Base-by-base conservation (phyloP, 2,797 vertebrate species). In the Tangara arthus region DNA sequence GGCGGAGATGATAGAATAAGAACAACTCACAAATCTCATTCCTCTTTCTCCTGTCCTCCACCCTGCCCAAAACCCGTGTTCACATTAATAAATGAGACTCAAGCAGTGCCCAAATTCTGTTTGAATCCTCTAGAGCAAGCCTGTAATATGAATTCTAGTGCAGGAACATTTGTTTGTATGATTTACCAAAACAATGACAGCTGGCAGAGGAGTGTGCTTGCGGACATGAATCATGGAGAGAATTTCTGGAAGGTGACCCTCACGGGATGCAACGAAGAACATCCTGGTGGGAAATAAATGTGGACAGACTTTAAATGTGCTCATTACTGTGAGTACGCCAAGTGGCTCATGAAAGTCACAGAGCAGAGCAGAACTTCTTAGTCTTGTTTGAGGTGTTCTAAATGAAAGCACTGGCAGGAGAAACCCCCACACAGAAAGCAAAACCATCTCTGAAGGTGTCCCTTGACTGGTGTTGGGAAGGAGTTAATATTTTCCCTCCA, bases 191-290 rank as follows among this genome's bases (percentile, higher is more conserved):
- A 99, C 97, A 95, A 99, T 97, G 95, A 99, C 99, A 96, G 99
- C 99, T 96, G 99, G 98, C 95, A 99, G 96, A 79, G 99, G 99
- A 82, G 99, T 99, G 97, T 99, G 98, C 98, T 99, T 98, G 91
- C 97, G 98, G 93, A 99, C 93, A 76, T 99, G 99, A 97, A 99
- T 98, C 99, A 99, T 99, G 89, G 99, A 99, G 93, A 99, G 97
- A 92, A 99, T 98, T 97, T 99, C 98, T 9, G 99, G 99, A 95
- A 99, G 99, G 89, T 99, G 99, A 97, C 99, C 99, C 98, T 99
- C 99, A 66, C 99, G 99, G 61, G 99, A 99, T 4, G 99, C 99
- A 80, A 99, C 99, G 11, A 98, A 99, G 97, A 99, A 99, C 98
- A 99, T 98, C 98, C 99, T 99, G 97, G 92, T 88, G 97, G 85